phyloP scores from a whole-genome alignment of 2,797 vertebrate genomes.

The Anas bernieri region DNA sequence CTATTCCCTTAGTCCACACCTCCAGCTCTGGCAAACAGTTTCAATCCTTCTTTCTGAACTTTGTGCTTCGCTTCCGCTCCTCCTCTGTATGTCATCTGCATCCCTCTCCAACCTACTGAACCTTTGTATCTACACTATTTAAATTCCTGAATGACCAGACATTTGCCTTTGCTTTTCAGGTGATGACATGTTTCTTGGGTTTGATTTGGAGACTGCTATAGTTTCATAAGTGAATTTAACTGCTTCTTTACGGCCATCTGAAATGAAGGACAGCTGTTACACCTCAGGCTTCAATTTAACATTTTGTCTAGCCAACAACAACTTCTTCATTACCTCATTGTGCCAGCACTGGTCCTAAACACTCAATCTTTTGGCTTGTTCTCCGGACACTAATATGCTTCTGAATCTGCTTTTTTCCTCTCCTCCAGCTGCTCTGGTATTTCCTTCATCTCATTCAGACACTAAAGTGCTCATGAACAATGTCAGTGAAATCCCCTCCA shows the following conservation, averaged over 20 bases:
- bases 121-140: background rate
- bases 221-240: slow-evolving; percentile 38
- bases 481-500: background rate
- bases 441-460: background rate
- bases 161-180: background rate
- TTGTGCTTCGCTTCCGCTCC: background rate
- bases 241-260: background rate
- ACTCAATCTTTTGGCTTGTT: background rate
- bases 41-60: background rate
- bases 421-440: slow-evolving; percentile 21
- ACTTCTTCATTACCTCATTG: slow-evolving; percentile 43
- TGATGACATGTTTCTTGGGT: slow-evolving; percentile 12
- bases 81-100: background rate
- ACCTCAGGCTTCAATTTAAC: slow-evolving; percentile 15
- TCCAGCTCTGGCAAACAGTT: background rate
- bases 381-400: background rate
- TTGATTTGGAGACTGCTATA: slow-evolving; percentile 62
- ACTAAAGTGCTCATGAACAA: background rate
- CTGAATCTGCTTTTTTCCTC: slow-evolving; percentile 16
- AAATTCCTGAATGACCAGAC: background rate
- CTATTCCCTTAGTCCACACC: background rate
- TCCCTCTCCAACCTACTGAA: background rate
- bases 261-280: slow-evolving; percentile 53
- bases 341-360: background rate
- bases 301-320: slow-evolving; percentile 39